phyloP scores from a whole-genome alignment of 2,797 vertebrate genomes.

The Dromococcyx pavoninus region DNA sequence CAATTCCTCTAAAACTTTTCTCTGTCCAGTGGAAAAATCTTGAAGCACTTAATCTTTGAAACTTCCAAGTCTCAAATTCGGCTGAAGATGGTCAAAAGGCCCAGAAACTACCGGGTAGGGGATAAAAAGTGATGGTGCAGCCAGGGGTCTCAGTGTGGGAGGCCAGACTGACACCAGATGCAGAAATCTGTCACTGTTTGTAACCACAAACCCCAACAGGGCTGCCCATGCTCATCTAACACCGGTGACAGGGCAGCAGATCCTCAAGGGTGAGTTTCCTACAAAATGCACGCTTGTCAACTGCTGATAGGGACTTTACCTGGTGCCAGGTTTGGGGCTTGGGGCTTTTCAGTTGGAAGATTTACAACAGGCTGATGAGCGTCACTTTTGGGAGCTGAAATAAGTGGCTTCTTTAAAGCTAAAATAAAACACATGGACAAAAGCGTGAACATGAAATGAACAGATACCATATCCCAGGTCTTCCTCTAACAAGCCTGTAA shows the following conservation, averaged over 20 bases:
- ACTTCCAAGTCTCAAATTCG: neutral
- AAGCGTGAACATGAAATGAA: constrained; percentile 3
- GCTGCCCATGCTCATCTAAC: neutral
- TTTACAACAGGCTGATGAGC: constrained; percentile 45
- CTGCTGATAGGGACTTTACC: constrained; percentile 44
- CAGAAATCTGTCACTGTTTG: neutral
- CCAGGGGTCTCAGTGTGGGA: neutral
- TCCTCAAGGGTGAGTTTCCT: neutral
- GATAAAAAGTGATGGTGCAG: fast-evolving
- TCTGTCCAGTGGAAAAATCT: neutral
- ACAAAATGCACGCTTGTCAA: fast-evolving
- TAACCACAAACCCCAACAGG: neutral
- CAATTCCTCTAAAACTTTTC: neutral
- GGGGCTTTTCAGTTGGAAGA: constrained; percentile 70
- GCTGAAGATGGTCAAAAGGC: neutral
- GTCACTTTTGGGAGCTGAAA: constrained; percentile 69
- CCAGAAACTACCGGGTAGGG: neutral
- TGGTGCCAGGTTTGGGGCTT: constrained; percentile 66
- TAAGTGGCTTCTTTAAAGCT: constrained; percentile 76
- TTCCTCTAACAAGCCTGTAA: neutral
- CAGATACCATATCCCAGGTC: neutral
- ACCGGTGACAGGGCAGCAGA: fast-evolving
- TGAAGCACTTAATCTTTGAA: neutral
- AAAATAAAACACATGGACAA: constrained; percentile 43
- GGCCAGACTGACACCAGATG: neutral